Evolutionary conservation across 2,797 vertebrate species (phyloP), one percentile per base, ranked within the genome.

Genomic region (Diplodus sargus): DNA sequence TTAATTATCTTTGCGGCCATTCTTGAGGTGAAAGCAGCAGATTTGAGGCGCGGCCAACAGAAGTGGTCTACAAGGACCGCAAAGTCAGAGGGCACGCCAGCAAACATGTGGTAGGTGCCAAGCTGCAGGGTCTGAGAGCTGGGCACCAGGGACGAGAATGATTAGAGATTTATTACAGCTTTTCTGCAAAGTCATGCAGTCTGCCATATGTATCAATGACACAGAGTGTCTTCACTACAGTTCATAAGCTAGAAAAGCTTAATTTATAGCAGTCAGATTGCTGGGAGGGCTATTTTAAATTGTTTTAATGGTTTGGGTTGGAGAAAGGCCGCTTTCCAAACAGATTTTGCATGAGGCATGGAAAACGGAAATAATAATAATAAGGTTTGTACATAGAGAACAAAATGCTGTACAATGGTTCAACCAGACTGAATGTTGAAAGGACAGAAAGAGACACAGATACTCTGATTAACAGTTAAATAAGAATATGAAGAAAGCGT

Each of bases 21-120:
- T 89, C 85, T 88, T 81, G 85, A 91, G 87, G 89, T 91, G 87
- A 91, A 76, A 79, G 74, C 77, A 39, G 80, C 86, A 84, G 83
- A 88, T 85, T 89, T 88, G 87, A 90, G 85, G 79, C 68, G 3
- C 74, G 14, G 84, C 89, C 88, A 92, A 89, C 85, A 75, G 81
- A 84, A 77, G 82, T 4, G 51, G 85, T 91, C 89, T 89, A 81
- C 87, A 83, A n/a, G 89, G 90, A 88, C 76, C 30, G 70, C 83
- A n/a, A 56, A 88, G 92, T 92, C 86, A 91, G 59, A 90, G 91
- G 90, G 79, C 88, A 89, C 45, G 76, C 63, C 87, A 68, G 81
- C 79, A 87, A 90, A 91, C 92, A 92, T 92, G 88, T 90, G 89
- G 88, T 86, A 52, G 79, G 87, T 92, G 89, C 87, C 89, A 91